Evolutionary conservation across 1,140 invertebrate species (phyloP), one percentile per base, ranked within the genome.

Genomic region (Eurosta solidaginis): DNA sequence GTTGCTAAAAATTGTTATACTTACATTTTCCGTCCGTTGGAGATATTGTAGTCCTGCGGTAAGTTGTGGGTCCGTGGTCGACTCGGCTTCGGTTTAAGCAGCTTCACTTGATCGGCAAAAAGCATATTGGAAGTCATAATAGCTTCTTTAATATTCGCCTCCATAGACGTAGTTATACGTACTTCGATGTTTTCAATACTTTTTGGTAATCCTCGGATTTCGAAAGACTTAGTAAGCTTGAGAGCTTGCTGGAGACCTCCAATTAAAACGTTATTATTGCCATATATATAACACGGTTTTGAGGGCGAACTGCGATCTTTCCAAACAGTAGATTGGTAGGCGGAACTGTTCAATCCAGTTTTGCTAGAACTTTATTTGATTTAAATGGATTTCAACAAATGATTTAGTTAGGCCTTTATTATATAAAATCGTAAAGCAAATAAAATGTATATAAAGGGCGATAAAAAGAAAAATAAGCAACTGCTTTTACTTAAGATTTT

Each of bases 101-200:
- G 85, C 83, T 92, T 93, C 78, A 92, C 89, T 86, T 96, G 93
- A 82, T 93, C 89, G 44, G 93, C 91, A 89, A 96, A 95, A 89
- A 93, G 95, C 63, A 95, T 87, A 84, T 93, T 92, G 1, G 94
- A 91, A 76, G 91, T 91, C 79, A 92, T 86, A 76, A 96, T 92
- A 12, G 91, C 90, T 82, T 90, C 89, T 79, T 90, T 90, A 0
- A 92, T 88, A 80, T 87, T 88, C 59, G 89, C 87, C 82, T 92
- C 90, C n/a, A 92, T 79, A 9, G 22, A 40, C 22, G 17, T 36
- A 33, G 89, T 82, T 79, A 88, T 89, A 1, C 88, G 87, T 10
- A 90, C 84, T 81, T 88, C 90, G 88, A 85, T 88, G 81, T 89
- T 79, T 2, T 89, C 81, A 54, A 94, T 89, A 80, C 87, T 89